phyloP scores from a whole-genome alignment of 2,888 invertebrate species.

The Platycheirus albimanus region DNA sequence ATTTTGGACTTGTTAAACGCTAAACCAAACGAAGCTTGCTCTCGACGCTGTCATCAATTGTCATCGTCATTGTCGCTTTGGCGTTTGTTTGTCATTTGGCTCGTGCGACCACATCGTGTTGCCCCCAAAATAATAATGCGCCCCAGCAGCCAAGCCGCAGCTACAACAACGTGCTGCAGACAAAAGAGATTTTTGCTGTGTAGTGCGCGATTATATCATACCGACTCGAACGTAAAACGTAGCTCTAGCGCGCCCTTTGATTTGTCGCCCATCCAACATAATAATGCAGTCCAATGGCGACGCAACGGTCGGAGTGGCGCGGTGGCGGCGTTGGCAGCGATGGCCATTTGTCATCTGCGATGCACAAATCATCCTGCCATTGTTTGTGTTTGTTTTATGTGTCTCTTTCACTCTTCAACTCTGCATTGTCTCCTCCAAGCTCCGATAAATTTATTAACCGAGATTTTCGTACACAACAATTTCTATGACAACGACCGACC shows the following conservation, averaged over 20 bases:
- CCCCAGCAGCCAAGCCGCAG: background rate
- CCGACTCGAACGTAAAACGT: no score
- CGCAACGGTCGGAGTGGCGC: no score
- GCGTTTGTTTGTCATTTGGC: conserved; percentile 69
- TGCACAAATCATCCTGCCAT: conserved; percentile 71
- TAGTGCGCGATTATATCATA: conserved; percentile 40
- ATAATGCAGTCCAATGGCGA: conserved; percentile 60
- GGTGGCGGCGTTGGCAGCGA: no score
- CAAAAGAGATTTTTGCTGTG: conserved; percentile 14
- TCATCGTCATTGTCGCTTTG: conserved; percentile 56
- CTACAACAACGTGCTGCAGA: no score
- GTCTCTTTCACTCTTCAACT: background rate
- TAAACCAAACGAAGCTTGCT: conserved; percentile 17
- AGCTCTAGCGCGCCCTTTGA: conserved; percentile 64
- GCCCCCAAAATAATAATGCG: conserved; percentile 50
- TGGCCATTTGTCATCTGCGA: conserved; percentile 71
- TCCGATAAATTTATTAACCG: conserved; percentile 67
- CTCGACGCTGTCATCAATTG: conserved; percentile 70
- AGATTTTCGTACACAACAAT: conserved; percentile 48
- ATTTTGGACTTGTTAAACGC: background rate
- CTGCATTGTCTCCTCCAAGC: conserved; percentile 57
- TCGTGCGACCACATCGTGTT: conserved; percentile 70
- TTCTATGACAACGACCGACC: conserved; percentile 31
- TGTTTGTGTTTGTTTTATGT: conserved; percentile 20
- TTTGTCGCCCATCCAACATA: conserved; percentile 65